Percentiles rank a stretch among this genome's conserved stretches.
Conservation (phyloP, 2,113 vertebrate species). For the Empidonax traillii region DNA sequence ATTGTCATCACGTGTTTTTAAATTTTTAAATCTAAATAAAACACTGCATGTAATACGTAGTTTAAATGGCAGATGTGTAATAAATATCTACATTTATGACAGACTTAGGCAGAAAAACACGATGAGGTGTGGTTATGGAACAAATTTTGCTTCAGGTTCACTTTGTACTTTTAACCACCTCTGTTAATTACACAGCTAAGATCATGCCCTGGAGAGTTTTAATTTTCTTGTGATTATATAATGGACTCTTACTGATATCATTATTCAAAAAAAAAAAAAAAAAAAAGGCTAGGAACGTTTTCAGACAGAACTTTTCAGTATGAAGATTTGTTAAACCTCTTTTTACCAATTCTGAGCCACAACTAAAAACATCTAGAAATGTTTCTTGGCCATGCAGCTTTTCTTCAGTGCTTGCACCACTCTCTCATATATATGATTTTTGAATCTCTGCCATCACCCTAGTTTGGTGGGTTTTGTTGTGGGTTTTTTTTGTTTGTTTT, state of each 20-base stretch:
- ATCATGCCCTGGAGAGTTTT: conserved; percentile 65
- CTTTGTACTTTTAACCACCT: conserved; percentile 60
- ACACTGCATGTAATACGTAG: not conserved
- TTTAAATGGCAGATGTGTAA: conserved; percentile 56
- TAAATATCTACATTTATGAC: conserved; percentile 65
- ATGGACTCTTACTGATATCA: conserved; percentile 67
- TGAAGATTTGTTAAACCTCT: not conserved
- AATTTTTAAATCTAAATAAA: conserved; percentile 57
- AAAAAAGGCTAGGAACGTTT: not conserved
- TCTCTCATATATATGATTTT: not conserved
- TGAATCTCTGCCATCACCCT: not conserved
- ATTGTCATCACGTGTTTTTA: conserved; percentile 38
- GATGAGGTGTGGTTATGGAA: conserved; percentile 58
- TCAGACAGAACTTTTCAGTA: conserved; percentile 3
- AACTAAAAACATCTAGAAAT: not conserved
- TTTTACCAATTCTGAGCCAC: conserved; percentile 1
- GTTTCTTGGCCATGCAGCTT: not conserved
- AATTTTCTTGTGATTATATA: conserved; percentile 77
- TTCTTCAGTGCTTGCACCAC: not conserved
- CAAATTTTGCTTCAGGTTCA: conserved; percentile 62
- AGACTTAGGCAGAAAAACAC: conserved; percentile 50
- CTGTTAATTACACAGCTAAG: conserved; percentile 69
- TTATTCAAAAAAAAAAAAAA: conserved; percentile 25
- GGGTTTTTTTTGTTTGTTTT: not conserved
- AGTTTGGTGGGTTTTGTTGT: too few species aligned